Percentiles rank a stretch among this genome's conserved stretches.
phyloP scores from a whole-genome alignment of 2,797 vertebrate species.

The Australoheros facetus region DNA sequence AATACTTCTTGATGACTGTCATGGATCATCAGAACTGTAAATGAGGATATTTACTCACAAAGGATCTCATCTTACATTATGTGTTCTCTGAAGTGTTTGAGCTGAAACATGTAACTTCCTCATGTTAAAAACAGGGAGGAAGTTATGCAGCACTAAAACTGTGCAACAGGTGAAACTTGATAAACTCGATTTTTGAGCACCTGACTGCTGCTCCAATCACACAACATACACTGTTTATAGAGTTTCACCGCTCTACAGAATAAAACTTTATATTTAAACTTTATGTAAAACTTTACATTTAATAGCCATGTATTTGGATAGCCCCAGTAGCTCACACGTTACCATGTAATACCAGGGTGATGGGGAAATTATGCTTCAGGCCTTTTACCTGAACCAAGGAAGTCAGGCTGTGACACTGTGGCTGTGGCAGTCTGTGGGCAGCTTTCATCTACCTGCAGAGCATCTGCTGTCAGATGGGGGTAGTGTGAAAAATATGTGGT shows the following conservation, averaged over 20 bases:
- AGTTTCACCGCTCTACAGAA: background rate
- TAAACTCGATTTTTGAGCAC: background rate
- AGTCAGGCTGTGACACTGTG: background rate
- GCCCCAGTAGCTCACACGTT: background rate
- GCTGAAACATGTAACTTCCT: background rate
- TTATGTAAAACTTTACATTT: background rate
- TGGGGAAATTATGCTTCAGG: accelerated
- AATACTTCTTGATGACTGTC: accelerated
- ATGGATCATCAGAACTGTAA: background rate
- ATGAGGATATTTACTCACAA: background rate
- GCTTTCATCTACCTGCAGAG: background rate
- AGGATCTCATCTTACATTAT: background rate
- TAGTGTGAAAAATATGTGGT: background rate
- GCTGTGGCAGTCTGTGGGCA: background rate
- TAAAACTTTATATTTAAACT: background rate
- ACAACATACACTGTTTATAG: background rate
- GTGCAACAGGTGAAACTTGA: background rate
- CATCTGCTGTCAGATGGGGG: background rate
- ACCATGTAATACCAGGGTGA: accelerated
- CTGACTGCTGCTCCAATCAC: background rate
- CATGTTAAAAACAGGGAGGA: accelerated
- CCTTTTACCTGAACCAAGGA: too few relatives aligned
- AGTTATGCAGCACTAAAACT: background rate
- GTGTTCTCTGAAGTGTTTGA: background rate
- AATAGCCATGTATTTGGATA: background rate